phyloP scores from a whole-genome alignment of 1,140 invertebrate species.

The Tetraneura akinire region DNA sequence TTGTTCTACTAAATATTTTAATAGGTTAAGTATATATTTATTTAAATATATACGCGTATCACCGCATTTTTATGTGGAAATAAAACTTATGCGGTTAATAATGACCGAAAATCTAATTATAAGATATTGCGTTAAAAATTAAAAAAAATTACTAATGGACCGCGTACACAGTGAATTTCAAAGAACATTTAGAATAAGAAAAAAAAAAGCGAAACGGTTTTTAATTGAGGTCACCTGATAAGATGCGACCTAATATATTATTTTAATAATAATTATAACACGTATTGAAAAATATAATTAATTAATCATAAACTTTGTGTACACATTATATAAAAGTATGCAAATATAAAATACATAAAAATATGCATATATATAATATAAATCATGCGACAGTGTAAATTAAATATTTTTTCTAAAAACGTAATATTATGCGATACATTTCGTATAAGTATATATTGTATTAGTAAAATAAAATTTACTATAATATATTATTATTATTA shows the following conservation, averaged over 20 bases:
- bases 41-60: no score
- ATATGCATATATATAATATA: no score
- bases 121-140: not conserved
- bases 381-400: no score
- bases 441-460: not conserved
- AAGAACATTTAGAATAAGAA: not conserved
- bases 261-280: slow-evolving; percentile 18
- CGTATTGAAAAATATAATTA: not conserved
- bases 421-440: not conserved
- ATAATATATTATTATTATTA: not conserved
- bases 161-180: not conserved
- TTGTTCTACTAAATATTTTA: no score
- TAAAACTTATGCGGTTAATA: not conserved
- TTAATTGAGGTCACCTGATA: slow-evolving; percentile 12
- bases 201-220: not conserved
- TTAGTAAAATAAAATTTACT: not conserved
- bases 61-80: no score
- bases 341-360: not conserved
- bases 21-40: no score
- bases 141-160: not conserved
- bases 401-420: no score
- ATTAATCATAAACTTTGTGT: not conserved
- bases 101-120: slow-evolving; percentile 3
- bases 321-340: not conserved
- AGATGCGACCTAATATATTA: not conserved